These are phyloP conservation scores for Pseudochaenichthys georgianus DNA, from an alignment of 2,797 vertebrate genomes.

Conservation along the genomic window DNA sequence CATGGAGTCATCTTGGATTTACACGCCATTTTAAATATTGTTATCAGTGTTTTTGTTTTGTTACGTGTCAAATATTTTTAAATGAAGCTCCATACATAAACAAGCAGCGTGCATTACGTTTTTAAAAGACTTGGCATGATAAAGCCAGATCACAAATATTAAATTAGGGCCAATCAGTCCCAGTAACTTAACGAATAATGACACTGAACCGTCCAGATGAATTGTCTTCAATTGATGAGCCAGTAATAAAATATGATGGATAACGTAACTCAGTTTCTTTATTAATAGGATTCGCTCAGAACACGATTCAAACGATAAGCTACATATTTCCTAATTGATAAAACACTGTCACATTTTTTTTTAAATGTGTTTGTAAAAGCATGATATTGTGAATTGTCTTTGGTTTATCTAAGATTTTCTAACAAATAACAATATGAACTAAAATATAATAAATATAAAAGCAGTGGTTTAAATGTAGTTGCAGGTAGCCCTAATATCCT, in stretches of 20 bases:
- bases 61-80: conserved; percentile 3
- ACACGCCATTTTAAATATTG: conserved; percentile 24
- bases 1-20: background rate
- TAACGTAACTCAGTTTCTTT: background rate
- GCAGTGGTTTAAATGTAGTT: background rate
- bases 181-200: conserved; percentile 30
- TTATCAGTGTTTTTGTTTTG: background rate
- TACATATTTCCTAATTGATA: background rate
- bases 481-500: conserved; percentile 16
- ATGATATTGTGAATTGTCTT: background rate
- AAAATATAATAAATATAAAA: background rate
- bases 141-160: conserved; percentile 7
- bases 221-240: conserved; percentile 8
- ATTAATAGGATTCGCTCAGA: background rate
- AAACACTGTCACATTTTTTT: background rate
- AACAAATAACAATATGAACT: background rate
- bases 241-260: conserved; percentile 9
- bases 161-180: conserved; percentile 34
- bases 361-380: background rate
- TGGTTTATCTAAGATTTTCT: background rate
- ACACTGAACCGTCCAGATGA: conserved; percentile 9
- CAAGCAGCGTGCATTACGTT: background rate
- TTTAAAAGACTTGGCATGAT: conserved; percentile 4
- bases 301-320: background rate
- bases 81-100: background rate